A percentile compares a stretch with the other conserved stretches of the same genome.
Conservation (phyloP, 1,140 invertebrate genomes). For the Pomacea maculata region DNA sequence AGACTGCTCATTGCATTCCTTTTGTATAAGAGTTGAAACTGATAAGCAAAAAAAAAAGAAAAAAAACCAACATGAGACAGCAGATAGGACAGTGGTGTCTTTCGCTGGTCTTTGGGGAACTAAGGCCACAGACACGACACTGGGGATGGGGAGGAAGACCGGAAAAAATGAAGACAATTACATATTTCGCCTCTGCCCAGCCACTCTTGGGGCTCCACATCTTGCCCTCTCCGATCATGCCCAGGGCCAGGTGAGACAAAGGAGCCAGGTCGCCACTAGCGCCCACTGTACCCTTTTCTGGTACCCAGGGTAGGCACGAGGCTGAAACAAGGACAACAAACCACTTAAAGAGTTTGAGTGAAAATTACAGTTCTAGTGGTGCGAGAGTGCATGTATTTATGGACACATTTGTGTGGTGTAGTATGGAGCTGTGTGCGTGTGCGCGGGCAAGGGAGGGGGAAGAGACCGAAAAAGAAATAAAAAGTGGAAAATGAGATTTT, state of each 20-base stretch:
- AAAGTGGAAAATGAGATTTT: not conserved
- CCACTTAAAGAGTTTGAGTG: not conserved
- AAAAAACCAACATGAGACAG: not conserved
- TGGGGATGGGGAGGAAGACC: not conserved
- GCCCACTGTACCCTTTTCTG: constrained; percentile 80
- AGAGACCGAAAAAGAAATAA: no score
- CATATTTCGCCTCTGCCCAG: constrained; percentile 76
- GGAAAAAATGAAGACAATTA: constrained; percentile 52
- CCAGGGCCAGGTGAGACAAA: constrained; percentile 76
- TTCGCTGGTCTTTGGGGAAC: no score
- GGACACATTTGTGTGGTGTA: not conserved
- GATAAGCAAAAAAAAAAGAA: not conserved
- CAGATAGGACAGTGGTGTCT: no score
- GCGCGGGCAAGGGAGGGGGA: no score
- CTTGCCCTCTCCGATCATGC: constrained; percentile 79
- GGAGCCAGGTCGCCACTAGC: constrained; percentile 80
- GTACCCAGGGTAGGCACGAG: constrained; percentile 78
- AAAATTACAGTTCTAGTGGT: no score
- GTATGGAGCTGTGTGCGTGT: no score
- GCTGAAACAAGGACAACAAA: constrained; percentile 57
- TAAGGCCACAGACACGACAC: no score
- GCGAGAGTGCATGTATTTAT: not conserved
- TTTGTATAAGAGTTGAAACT: not conserved
- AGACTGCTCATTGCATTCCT: no score
- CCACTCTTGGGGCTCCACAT: constrained; percentile 81